Conservation (phyloP, 2,797 vertebrate genomes). For the Trachurus trachurus region DNA sequence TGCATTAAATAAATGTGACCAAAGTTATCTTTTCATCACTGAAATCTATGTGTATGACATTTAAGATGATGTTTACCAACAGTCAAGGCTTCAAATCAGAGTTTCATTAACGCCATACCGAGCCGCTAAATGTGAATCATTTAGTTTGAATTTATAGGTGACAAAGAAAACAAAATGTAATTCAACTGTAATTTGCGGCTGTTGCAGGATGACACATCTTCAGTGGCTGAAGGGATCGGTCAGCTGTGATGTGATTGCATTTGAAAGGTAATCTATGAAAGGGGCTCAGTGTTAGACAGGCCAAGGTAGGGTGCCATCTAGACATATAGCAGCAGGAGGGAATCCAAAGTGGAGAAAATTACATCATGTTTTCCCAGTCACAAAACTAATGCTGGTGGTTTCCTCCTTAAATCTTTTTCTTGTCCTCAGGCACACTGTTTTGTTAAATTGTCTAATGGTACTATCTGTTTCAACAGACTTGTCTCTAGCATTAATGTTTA, state of each 20-base stretch:
- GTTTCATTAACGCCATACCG: not conserved
- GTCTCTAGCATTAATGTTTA: not conserved
- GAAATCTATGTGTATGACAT: not conserved
- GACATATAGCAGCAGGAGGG: conserved; percentile 26
- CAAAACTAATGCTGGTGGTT: not conserved
- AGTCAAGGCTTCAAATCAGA: not conserved
- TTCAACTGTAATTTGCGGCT: not conserved
- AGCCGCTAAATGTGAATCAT: not conserved
- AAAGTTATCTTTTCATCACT: not conserved
- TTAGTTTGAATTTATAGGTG: not conserved
- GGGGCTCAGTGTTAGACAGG: conserved; percentile 37
- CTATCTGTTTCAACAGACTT: conserved; percentile 2
- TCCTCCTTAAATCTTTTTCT: not conserved
- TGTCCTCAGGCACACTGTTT: not conserved
- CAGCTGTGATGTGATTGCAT: conserved; percentile 51
- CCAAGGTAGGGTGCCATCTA: conserved; percentile 41
- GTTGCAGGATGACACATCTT: conserved; percentile 4
- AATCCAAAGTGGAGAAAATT: conserved; percentile 31
- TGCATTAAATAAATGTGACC: not conserved
- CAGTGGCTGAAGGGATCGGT: conserved; percentile 21
- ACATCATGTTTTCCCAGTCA: conserved; percentile 15
- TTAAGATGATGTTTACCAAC: not conserved
- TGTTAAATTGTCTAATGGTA: too few relatives aligned
- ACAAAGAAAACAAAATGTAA: not conserved
- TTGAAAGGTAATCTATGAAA: conserved; percentile 70